These are phyloP conservation scores for Pangasius djambal DNA, from an alignment of 2,797 vertebrate species.

Conservation along the genomic window DNA sequence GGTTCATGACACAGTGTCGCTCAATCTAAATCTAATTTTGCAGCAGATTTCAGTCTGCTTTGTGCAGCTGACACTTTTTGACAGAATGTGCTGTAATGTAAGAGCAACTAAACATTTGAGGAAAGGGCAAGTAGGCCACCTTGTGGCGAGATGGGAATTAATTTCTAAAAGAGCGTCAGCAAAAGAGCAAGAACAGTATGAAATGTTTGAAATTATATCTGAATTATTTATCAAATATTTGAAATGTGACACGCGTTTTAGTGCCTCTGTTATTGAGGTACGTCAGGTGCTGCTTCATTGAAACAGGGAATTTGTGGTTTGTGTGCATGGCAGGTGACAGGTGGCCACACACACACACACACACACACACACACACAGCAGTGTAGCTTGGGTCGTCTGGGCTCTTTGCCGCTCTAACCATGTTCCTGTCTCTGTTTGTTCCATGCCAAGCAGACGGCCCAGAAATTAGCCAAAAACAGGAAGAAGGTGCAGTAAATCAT, in stretches of 20 bases:
- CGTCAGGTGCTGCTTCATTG: not conserved
- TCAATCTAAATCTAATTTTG: slow-evolving; percentile 29
- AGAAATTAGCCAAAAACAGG: slow-evolving; percentile 98
- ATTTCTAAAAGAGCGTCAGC: not conserved
- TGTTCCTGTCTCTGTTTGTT: slow-evolving; percentile 92
- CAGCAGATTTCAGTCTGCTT: slow-evolving; percentile 15
- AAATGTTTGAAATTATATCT: not conserved
- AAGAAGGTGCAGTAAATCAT: slow-evolving; percentile 94
- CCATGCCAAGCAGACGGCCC: slow-evolving; percentile 94
- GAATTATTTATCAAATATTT: not conserved
- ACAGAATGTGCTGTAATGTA: slow-evolving; percentile 22
- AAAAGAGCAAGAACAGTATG: not conserved
- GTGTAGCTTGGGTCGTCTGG: slow-evolving; percentile 33
- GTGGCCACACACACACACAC: slow-evolving; percentile 18
- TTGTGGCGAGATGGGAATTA: slow-evolving; percentile 49
- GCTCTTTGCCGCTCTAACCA: slow-evolving; percentile 77
- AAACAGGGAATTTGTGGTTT: not conserved
- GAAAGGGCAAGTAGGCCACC: slow-evolving; percentile 54
- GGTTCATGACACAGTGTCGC: not conserved
- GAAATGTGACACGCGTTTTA: not conserved
- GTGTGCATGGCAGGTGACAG: slow-evolving; percentile 11
- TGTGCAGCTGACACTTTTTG: slow-evolving; percentile 29
- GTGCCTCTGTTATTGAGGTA: not conserved
- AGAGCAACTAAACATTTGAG: not conserved
- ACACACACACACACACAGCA: slow-evolving; percentile 6